Base-by-base conservation (phyloP, 1,140 invertebrate species). In the Harpegnathos saltator region DNA sequence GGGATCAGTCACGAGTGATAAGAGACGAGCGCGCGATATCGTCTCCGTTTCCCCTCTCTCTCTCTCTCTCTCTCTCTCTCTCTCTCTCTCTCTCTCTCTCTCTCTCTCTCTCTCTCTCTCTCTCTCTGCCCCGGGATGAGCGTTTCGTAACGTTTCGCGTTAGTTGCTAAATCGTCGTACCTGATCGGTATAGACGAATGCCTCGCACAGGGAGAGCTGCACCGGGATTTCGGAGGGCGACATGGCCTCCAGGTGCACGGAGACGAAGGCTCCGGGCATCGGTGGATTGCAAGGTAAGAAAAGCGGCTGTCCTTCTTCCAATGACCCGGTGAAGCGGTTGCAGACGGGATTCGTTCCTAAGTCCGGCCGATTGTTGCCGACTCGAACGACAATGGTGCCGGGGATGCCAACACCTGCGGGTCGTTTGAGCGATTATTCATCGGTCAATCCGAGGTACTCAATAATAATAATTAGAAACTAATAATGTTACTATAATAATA, bases 171-270 rank as follows among this genome's bases (percentile, higher is more conserved):
- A 77, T 5, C 38, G 3, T 33, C 38, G 38, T 92, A 96, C 96
- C 95, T 99, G 98, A 94, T 99, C 98, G 0, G 98, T 99, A 91
- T 99, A 99, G 15, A 99, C 98, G 91, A 99, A 99, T 0, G 98
- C 97, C 94, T 99, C 98, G 92, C 98, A 99, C n/a, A 99, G 97
- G 0, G 98, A 98, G 3, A 99, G 94, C 63, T 98, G 97, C 29
- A 95, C 95, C 0, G 96, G 95, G 5, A 95, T 94, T 0, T 96
- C 94, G 1, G 94, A 92, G 44, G 87, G 68, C n/a, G n/a, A n/a
- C n/a, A n/a, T n/a, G 0, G 96, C 96, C 94, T 99, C 98, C 61
- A 99, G 92, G 91, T 99, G 98, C 0, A 99, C 97, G 74, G 97
- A 98, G 66, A 99, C 98, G 92, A 99, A 99, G 17, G 98, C 98